phyloP scores from a whole-genome alignment of 2,888 invertebrate genomes.

The Heliconius hortense region DNA sequence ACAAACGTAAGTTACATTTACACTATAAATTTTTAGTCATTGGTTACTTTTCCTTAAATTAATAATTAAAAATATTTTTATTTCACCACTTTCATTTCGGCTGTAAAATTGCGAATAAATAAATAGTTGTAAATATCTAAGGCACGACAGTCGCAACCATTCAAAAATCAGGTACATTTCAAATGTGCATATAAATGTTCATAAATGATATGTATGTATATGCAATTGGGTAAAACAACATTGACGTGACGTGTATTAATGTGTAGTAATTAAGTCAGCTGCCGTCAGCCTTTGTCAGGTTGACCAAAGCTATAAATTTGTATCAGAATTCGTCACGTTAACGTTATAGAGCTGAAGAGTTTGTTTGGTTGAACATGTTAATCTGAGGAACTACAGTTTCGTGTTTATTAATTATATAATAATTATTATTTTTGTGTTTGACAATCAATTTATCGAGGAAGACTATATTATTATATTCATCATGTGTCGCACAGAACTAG shows the following conservation, averaged over 20 bases:
- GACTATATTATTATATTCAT: too few species aligned
- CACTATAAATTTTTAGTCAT: background rate
- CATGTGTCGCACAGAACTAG: too few species aligned
- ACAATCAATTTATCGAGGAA: too few species aligned
- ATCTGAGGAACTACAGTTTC: too few species aligned
- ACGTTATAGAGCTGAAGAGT: background rate
- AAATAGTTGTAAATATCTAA: conserved; percentile 11
- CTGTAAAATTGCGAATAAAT: background rate
- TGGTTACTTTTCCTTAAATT: background rate
- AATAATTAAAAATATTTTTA: background rate
- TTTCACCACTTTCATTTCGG: background rate
- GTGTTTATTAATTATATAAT: too few species aligned
- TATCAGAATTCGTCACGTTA: background rate
- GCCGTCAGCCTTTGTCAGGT: background rate
- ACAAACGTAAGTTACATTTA: conserved; percentile 31
- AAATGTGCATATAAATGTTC: background rate
- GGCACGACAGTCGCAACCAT: conserved; percentile 13
- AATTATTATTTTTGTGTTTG: too few species aligned
- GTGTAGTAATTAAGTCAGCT: background rate
- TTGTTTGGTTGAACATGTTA: too few species aligned
- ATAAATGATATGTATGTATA: conserved; percentile 14
- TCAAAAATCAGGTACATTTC: conserved; percentile 1
- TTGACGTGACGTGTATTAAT: background rate
- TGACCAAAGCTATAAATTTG: background rate
- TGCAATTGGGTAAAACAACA: background rate